Evolutionary conservation across 2,888 invertebrate species (phyloP).

Genomic region (Hermaeophaga mercurialis): DNA sequence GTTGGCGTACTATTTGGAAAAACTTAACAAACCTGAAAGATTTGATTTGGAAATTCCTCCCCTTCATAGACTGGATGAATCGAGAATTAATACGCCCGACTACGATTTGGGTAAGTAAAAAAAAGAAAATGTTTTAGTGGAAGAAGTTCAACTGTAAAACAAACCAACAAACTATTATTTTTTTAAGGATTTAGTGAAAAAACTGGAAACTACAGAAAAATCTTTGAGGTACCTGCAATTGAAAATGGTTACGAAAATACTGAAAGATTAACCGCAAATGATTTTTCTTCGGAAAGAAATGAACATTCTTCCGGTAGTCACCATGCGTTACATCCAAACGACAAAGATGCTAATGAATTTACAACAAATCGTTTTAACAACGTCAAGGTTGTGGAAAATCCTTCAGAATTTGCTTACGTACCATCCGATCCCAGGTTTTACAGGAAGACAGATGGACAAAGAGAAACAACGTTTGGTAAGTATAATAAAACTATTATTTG

Average conservation of each 20-base stretch:
- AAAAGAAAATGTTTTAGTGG: too few relatives aligned
- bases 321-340: conserved; percentile 14
- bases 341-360: conserved; percentile 27
- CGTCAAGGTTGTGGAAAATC: conserved; percentile 45
- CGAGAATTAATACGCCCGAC: conserved; percentile 37
- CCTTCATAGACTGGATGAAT: conserved; percentile 32
- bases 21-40: conserved; percentile 11
- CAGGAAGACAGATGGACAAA: conserved; percentile 38
- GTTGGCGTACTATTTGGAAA: conserved; percentile 24
- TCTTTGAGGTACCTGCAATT: conserved; percentile 16
- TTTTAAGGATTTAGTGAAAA: conserved; percentile 38
- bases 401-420: conserved; percentile 53
- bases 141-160: too few relatives aligned
- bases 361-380: conserved; percentile 34
- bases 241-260: conserved; percentile 8
- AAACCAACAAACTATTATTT: not conserved
- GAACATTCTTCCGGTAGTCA: conserved; percentile 6
- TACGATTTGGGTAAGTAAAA: conserved; percentile 34
- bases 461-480: too few relatives aligned
- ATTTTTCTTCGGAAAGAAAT: not conserved
- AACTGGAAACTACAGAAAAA: conserved; percentile 28
- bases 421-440: conserved; percentile 55
- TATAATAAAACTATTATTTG: too few relatives aligned
- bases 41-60: conserved; percentile 15
- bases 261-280: conserved; percentile 1